A percentile compares a stretch with the other conserved stretches of the same genome.
Evolutionary conservation across 1,140 invertebrate genomes (phyloP).

Genomic region (Thaumetopoea pityocampa): DNA sequence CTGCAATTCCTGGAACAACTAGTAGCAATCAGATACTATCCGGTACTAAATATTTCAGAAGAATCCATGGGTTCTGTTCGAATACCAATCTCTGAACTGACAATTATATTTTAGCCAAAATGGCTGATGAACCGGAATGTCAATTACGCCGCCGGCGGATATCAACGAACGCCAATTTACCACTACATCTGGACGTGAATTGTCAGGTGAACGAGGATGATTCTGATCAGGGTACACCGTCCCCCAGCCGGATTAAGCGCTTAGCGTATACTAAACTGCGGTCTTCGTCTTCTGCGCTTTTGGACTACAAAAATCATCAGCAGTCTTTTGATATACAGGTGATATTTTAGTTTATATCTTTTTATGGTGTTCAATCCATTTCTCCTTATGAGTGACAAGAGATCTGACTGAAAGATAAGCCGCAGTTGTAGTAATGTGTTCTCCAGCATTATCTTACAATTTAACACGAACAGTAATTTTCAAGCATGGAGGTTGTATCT

Average conservation of each 20-base stretch:
- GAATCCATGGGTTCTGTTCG: neutral
- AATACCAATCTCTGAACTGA: too few relatives aligned
- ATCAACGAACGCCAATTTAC: constrained; percentile 48
- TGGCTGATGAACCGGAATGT: constrained; percentile 51
- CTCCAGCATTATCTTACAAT: too few relatives aligned
- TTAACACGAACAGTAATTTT: too few relatives aligned
- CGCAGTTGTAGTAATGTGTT: too few relatives aligned
- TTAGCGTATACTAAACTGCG: constrained; percentile 22
- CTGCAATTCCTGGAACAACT: too few relatives aligned
- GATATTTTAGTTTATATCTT: too few relatives aligned
- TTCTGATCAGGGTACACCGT: constrained; percentile 53
- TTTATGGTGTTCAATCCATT: too few relatives aligned
- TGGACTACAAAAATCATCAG: constrained; percentile 72
- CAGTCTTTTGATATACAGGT: constrained; percentile 74
- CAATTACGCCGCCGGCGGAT: constrained; percentile 53
- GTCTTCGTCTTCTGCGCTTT: constrained; percentile 32
- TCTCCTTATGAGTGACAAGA: too few relatives aligned
- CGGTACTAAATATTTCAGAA: neutral
- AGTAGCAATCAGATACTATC: too few relatives aligned
- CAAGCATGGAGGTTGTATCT: too few relatives aligned
- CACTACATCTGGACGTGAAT: constrained; percentile 55
- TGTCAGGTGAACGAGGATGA: constrained; percentile 56
- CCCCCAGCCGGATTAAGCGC: constrained; percentile 39
- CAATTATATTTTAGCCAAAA: constrained; percentile 7
- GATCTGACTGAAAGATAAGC: too few relatives aligned